These are phyloP conservation scores for Perodicticus potto DNA, from an alignment of 2,797 vertebrate genomes.

Conservation along the genomic window DNA sequence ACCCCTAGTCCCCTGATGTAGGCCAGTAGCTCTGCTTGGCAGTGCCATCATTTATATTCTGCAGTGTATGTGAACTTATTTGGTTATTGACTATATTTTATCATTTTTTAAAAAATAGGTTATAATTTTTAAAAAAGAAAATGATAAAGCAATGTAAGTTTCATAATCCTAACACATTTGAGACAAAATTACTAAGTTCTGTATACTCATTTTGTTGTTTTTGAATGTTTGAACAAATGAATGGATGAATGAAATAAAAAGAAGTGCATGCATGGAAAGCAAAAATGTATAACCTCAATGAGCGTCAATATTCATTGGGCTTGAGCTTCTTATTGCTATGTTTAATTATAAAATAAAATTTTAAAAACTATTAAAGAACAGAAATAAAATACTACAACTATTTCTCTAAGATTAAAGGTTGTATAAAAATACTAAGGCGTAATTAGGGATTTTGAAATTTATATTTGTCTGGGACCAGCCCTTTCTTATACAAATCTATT, in stretches of 20 bases:
- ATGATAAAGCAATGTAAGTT: background rate
- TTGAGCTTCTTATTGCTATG: background rate
- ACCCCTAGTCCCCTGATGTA: rapidly evolving
- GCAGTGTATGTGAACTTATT: background rate
- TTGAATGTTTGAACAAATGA: background rate
- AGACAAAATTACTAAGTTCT: background rate
- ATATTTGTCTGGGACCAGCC: background rate
- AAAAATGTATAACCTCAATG: background rate
- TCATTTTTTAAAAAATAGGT: background rate
- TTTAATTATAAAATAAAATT: background rate
- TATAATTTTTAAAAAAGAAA: background rate
- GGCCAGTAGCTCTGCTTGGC: background rate
- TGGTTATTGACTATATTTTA: background rate
- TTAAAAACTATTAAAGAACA: background rate
- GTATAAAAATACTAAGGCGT: background rate
- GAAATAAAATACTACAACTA: background rate
- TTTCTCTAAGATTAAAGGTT: background rate
- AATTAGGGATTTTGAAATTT: background rate
- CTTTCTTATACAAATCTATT: background rate
- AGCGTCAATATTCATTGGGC: background rate
- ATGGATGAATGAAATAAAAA: background rate
- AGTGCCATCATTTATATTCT: background rate
- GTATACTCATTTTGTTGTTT: background rate
- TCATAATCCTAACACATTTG: background rate
- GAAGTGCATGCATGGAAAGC: background rate